Conservation (phyloP, 2,888 invertebrate species). For the Ichneumon xanthorius region DNA sequence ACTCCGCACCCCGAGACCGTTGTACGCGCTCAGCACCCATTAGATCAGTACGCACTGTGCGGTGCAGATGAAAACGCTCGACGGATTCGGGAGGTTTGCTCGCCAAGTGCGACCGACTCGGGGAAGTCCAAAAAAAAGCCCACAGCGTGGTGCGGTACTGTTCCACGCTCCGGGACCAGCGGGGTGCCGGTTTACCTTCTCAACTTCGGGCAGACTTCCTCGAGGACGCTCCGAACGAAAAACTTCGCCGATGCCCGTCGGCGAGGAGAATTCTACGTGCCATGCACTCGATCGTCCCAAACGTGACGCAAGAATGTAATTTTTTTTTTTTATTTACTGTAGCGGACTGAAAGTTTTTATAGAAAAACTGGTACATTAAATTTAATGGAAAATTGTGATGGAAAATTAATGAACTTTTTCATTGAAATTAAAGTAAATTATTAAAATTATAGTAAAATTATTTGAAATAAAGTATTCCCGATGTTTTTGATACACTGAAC, state of each 20-base stretch:
- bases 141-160: background rate
- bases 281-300: constrained; percentile 46
- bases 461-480: no score
- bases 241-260: background rate
- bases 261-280: constrained; percentile 1
- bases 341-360: no score
- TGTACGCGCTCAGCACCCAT: constrained; percentile 30
- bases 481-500: no score
- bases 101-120: constrained; percentile 39
- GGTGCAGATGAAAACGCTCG: background rate
- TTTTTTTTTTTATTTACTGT: no score
- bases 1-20: constrained; percentile 8
- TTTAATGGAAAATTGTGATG: no score
- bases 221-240: background rate
- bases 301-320: constrained; percentile 78
- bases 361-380: no score
- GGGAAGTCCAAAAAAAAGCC: constrained; percentile 30
- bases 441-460: no score
- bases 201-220: constrained; percentile 3
- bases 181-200: background rate
- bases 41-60: constrained; percentile 21
- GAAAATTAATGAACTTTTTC: no score
- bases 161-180: constrained; percentile 15
- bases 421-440: no score
- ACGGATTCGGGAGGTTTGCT: constrained; percentile 11